A percentile compares a stretch with the other conserved stretches of the same genome.
Conservation (phyloP, 2,888 invertebrate species). For the Cyrtodaria siliqua region DNA sequence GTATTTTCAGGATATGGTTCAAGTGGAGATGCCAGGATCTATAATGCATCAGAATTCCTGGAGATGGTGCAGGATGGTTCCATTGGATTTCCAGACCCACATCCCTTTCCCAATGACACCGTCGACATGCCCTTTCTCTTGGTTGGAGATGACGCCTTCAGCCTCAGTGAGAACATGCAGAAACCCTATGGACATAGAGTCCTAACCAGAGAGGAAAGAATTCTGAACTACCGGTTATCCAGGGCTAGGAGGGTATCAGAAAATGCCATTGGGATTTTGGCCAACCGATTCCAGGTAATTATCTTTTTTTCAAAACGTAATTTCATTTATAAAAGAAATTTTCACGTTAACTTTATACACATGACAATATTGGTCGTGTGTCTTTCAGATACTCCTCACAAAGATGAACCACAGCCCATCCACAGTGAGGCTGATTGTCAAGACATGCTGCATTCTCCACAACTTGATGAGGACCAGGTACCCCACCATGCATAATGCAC, state of each 20-base stretch:
- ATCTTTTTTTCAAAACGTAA: not conserved
- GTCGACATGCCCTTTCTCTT: constrained; percentile 23
- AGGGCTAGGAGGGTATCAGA: constrained; percentile 33
- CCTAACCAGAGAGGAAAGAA: constrained; percentile 17
- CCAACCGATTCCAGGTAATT: constrained; percentile 9
- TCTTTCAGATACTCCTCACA: too few species aligned
- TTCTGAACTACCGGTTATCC: constrained; percentile 30
- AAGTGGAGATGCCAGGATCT: constrained; percentile 33
- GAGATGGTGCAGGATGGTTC: constrained; percentile 22
- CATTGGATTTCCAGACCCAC: constrained; percentile 22
- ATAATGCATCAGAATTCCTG: constrained; percentile 33
- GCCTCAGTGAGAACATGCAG: constrained; percentile 17
- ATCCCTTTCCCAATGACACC: constrained; percentile 24
- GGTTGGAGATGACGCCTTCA: constrained; percentile 19
- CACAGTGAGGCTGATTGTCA: constrained; percentile 28
- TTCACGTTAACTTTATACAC: constrained; percentile 11
- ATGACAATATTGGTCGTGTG: too few species aligned
- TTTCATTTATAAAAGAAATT: constrained; percentile 24
- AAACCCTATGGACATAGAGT: constrained; percentile 25
- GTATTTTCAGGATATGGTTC: constrained; percentile 30
- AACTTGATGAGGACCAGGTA: constrained; percentile 48
- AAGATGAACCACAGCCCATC: constrained; percentile 21
- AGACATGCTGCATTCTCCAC: constrained; percentile 23
- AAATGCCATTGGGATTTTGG: constrained; percentile 26
- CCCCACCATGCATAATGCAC: constrained; percentile 39